Evolutionary conservation across 2,888 invertebrate species (phyloP), one percentile per base, ranked within the genome.

Genomic region (Blastobasis lacticolella): DNA sequence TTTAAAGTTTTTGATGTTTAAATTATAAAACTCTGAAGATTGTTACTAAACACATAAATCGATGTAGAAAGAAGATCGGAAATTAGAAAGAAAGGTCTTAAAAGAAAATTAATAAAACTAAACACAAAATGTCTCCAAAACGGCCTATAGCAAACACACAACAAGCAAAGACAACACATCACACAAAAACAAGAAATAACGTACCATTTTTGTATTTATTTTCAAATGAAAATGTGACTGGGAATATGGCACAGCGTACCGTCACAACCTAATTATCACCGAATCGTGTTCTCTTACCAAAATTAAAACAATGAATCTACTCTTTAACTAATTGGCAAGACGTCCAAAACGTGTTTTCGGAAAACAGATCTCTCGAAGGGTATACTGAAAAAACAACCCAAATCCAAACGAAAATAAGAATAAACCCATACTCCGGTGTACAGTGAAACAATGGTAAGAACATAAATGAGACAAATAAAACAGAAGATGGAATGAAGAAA

Each of bases 351-450:
- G n/a, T 75, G 81, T 78, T 80, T 79, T 82, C 84, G 80, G 70
- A 80, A 78, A 85, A 85, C 82, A 80, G 89, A 89, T 89, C 89
- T 89, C 89, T 89, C 89, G 89, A 89, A 89, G 88, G 86, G 82
- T 77, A 76, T 74, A 83, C 82, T 80, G 71, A 81, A 82, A 80
- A 66, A 52, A 70, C 75, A 77, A 66, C 58, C 59, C 71, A 73
- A 71, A 64, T 59, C 57, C 56, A 64, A 63, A 66, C 60, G 46
- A 69, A 62, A 74, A 64, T 23, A 23, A 23, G 23, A 66, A 61
- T 49, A 66, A 71, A 73, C 62, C 63, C 54, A 61, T 76, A 74
- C 68, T 61, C 63, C 58, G 54, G 74, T 75, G 73, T 75, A 68
- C 62, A 72, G 75, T 83, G 81, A 75, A 78, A 74, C 66, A 74